phyloP scores from a whole-genome alignment of 2,888 invertebrate species.

The Andrena camellia region DNA sequence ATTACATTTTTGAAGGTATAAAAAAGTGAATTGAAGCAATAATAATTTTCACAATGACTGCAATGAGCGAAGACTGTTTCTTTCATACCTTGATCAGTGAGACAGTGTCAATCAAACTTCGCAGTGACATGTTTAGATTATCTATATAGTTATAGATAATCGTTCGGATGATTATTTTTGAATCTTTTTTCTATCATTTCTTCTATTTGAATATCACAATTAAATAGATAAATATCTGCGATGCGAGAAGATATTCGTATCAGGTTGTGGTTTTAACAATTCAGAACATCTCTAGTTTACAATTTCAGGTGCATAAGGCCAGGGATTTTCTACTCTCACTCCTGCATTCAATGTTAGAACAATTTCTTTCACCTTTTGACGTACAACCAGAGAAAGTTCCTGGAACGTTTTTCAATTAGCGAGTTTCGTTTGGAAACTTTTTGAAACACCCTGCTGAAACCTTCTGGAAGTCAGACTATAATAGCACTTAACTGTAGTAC shows the following conservation, averaged over 20 bases:
- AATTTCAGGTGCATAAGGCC: no score
- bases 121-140: not conserved
- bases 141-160: no score
- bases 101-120: no score
- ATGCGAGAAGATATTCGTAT: not conserved
- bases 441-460: slow-evolving; percentile 13
- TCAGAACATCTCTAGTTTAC: no score
- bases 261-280: not conserved
- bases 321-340: not conserved
- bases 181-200: not conserved
- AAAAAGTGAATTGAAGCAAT: no score
- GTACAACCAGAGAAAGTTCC: slow-evolving; percentile 35
- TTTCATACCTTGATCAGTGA: no score
- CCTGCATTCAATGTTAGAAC: not conserved
- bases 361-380: slow-evolving; percentile 27
- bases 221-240: not conserved
- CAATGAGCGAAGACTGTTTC: no score
- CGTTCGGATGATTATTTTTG: not conserved
- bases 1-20: no score
- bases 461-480: not conserved
- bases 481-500: not conserved
- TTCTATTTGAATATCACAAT: not conserved
- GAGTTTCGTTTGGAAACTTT: slow-evolving; percentile 35
- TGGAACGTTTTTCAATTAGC: slow-evolving; percentile 21
- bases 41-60: no score